Conservation (phyloP, 2,888 invertebrate genomes). For the Acleris holmiana region DNA sequence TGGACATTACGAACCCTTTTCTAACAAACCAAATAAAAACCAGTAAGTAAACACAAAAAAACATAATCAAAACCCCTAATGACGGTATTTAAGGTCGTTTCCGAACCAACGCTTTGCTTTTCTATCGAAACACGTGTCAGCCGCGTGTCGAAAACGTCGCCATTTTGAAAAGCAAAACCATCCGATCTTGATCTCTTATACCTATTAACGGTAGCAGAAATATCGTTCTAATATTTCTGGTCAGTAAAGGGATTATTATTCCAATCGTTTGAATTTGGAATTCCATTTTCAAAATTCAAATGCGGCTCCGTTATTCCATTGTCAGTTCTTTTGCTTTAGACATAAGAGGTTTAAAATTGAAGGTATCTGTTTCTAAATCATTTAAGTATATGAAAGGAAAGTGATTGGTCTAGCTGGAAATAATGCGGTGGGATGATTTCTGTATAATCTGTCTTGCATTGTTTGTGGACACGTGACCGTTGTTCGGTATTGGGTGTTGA, state of each 20-base stretch:
- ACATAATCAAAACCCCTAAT: slow-evolving; percentile 74
- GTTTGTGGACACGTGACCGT: slow-evolving; percentile 55
- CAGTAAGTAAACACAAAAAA: slow-evolving; percentile 46
- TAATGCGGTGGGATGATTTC: slow-evolving; percentile 56
- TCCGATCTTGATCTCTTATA: slow-evolving; percentile 40
- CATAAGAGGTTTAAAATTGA: slow-evolving; percentile 35
- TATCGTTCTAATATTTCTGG: slow-evolving; percentile 46
- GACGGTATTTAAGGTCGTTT: slow-evolving; percentile 78
- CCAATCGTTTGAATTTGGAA: slow-evolving; percentile 72
- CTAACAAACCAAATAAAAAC: slow-evolving; percentile 60
- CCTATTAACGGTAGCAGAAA: neutral
- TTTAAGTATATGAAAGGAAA: slow-evolving; percentile 56
- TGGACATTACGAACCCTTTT: slow-evolving; percentile 56
- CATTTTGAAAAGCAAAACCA: slow-evolving; percentile 64
- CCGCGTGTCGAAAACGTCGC: slow-evolving; percentile 66
- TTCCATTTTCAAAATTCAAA: slow-evolving; percentile 45
- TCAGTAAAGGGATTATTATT: slow-evolving; percentile 66
- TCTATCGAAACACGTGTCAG: slow-evolving; percentile 71
- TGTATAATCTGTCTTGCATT: slow-evolving; percentile 65
- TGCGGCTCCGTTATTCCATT: slow-evolving; percentile 34
- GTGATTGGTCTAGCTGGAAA: slow-evolving; percentile 57
- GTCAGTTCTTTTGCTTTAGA: slow-evolving; percentile 31
- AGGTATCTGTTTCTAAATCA: slow-evolving; percentile 46
- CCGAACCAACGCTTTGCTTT: slow-evolving; percentile 76
- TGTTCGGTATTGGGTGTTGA: slow-evolving; percentile 59